phyloP scores from a whole-genome alignment of 1,140 invertebrate species.

The Hestina assimilis region DNA sequence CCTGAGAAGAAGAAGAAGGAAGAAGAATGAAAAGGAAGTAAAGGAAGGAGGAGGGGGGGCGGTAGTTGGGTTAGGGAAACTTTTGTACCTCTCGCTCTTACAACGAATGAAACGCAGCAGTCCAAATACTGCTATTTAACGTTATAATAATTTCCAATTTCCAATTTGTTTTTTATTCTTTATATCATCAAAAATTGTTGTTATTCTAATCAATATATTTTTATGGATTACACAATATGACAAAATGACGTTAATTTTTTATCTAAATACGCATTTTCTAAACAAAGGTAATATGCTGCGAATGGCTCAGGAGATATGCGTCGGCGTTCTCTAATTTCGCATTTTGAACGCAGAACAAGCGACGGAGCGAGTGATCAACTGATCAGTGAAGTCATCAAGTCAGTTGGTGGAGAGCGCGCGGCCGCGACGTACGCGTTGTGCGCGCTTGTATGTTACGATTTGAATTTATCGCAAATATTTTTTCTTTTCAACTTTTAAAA shows the following conservation, averaged over 20 bases:
- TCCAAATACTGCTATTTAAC: no score
- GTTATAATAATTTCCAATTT: no score
- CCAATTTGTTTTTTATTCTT: no score
- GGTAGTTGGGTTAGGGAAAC: no score
- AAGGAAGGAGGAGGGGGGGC: no score
- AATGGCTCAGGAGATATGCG: constrained; percentile 1
- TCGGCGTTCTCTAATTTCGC: constrained; percentile 9
- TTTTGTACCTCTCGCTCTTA: no score
- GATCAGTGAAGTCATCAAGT: background rate
- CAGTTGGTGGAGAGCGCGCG: constrained; percentile 40
- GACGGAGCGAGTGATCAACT: constrained; percentile 8
- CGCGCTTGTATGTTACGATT: constrained; percentile 21
- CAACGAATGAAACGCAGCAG: no score
- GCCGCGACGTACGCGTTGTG: constrained; percentile 22
- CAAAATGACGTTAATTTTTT: background rate
- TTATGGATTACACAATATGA: no score
- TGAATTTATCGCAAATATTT: constrained; percentile 31
- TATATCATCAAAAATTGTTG: no score
- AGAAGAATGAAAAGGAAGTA: no score
- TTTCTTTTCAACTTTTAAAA: constrained; percentile 24
- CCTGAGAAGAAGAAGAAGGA: no score
- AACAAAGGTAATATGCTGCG: constrained; percentile 24
- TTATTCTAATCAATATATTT: no score
- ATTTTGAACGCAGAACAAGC: constrained; percentile 4
- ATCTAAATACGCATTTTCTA: constrained; percentile 21